phyloP scores from a whole-genome alignment of 1,140 invertebrate species.

The Nephotettix cincticeps region DNA sequence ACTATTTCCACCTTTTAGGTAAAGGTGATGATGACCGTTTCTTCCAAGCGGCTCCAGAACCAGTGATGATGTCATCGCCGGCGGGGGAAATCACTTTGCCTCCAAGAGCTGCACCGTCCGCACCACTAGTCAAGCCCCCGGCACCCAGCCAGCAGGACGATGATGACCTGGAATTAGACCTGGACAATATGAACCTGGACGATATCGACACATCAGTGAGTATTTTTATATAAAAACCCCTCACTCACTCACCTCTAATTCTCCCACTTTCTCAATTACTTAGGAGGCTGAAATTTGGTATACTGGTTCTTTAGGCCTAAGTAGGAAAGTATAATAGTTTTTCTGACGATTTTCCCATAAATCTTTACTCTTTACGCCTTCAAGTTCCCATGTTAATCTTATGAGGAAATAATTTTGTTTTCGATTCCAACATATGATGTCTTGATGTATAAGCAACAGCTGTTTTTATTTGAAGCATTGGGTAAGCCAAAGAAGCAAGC shows the following conservation, averaged over 20 bases:
- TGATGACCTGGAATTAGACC: constrained; percentile 53
- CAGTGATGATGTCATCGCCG: too few relatives aligned
- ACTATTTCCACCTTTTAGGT: background rate
- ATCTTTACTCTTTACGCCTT: background rate
- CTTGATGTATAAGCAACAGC: too few relatives aligned
- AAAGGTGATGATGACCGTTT: too few relatives aligned
- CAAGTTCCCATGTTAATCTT: constrained; percentile 31
- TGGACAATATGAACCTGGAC: constrained; percentile 48
- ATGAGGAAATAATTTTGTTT: too few relatives aligned
- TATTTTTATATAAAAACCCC: constrained; percentile 12
- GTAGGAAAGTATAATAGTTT: background rate
- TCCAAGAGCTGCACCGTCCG: background rate
- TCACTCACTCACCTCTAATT: background rate
- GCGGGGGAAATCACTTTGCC: background rate
- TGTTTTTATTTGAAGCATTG: too few relatives aligned
- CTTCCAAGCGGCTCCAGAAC: too few relatives aligned
- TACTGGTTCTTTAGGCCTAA: constrained; percentile 10
- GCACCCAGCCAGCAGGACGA: constrained; percentile 37
- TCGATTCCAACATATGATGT: too few relatives aligned
- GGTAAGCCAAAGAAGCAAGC: too few relatives aligned
- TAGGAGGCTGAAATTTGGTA: background rate
- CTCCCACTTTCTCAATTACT: background rate
- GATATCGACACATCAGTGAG: constrained; percentile 41
- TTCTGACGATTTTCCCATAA: background rate
- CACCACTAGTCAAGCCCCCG: constrained; percentile 29